A percentile compares a stretch with the other conserved stretches of the same genome.
These are phyloP conservation scores for Garra rufa DNA, from an alignment of 2,113 vertebrate species.

Conservation along the genomic window DNA sequence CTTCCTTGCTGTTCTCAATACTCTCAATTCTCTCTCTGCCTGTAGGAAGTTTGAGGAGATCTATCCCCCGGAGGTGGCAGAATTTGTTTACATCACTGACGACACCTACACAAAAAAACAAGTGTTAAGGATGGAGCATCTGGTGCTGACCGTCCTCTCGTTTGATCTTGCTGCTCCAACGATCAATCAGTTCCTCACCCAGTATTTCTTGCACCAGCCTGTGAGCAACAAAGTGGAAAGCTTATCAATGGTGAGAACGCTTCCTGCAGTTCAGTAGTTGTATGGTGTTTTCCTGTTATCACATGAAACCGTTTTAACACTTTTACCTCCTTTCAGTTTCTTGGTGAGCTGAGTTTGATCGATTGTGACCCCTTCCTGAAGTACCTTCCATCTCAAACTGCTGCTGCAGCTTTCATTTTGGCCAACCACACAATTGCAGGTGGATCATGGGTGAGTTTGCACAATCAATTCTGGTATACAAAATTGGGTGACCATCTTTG, in stretches of 20 bases:
- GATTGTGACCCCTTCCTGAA: slow-evolving; percentile 94
- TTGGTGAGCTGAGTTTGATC: slow-evolving; percentile 91
- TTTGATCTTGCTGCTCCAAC: slow-evolving; percentile 97
- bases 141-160: slow-evolving; percentile 95
- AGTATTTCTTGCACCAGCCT: slow-evolving; percentile 85
- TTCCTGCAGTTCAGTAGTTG: not conserved
- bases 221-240: slow-evolving; percentile 84
- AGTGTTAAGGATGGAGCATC: slow-evolving; percentile 96
- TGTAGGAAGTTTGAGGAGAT: slow-evolving; percentile 98
- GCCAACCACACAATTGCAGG: slow-evolving; percentile 85
- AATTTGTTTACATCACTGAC: slow-evolving; percentile 99
- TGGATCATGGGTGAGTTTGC: slow-evolving; percentile 84
- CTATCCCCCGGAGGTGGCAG: slow-evolving; percentile 96
- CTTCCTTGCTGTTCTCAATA: not conserved
- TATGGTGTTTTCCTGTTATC: not conserved
- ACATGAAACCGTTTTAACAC: not conserved
- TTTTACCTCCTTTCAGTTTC: slow-evolving; percentile 77
- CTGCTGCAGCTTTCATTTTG: slow-evolving; percentile 87
- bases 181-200: slow-evolving; percentile 93
- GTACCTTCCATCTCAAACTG: slow-evolving; percentile 90
- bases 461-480: too few relatives aligned
- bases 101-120: slow-evolving; percentile 99
- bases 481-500: too few relatives aligned
- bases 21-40: not conserved
- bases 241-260: slow-evolving; percentile 83